Conservation (phyloP, 2,888 invertebrate species). For the Halictus quadricinctus region DNA sequence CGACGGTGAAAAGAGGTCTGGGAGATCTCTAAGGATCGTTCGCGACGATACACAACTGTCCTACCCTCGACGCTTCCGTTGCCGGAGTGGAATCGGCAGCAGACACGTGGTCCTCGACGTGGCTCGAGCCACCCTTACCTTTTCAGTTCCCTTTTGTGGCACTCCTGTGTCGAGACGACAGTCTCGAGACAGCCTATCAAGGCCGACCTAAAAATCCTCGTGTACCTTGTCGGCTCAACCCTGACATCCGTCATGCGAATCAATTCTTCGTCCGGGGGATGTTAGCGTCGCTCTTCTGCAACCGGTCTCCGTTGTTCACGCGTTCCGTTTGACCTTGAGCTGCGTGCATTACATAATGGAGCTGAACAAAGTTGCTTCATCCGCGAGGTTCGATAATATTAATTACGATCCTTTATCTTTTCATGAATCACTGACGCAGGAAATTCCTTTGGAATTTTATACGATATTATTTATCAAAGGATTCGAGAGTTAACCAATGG, state of each 20-base stretch:
- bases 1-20: background rate
- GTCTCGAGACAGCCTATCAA: conserved; percentile 30
- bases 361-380: no score
- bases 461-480: no score
- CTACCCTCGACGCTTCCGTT: conserved; percentile 20
- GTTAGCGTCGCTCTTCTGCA: background rate
- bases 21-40: conserved; percentile 17
- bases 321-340: no score
- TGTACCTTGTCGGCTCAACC: conserved; percentile 6
- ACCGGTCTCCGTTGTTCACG: no score
- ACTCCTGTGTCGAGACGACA: conserved; percentile 21
- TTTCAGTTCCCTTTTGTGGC: conserved; percentile 38
- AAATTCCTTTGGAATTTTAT: no score
- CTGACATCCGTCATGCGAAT: background rate
- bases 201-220: conserved; percentile 31
- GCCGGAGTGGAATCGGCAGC: conserved; percentile 48
- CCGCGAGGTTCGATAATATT: no score
- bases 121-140: conserved; percentile 35
- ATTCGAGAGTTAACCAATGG: no score
- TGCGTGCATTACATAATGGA: no score
- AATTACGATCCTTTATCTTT: no score
- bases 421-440: no score
- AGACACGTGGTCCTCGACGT: conserved; percentile 45
- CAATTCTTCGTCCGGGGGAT: background rate
- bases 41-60: conserved; percentile 26